These are phyloP conservation scores for Seriola rivoliana DNA, from an alignment of 2,113 vertebrate genomes.

Conservation along the genomic window DNA sequence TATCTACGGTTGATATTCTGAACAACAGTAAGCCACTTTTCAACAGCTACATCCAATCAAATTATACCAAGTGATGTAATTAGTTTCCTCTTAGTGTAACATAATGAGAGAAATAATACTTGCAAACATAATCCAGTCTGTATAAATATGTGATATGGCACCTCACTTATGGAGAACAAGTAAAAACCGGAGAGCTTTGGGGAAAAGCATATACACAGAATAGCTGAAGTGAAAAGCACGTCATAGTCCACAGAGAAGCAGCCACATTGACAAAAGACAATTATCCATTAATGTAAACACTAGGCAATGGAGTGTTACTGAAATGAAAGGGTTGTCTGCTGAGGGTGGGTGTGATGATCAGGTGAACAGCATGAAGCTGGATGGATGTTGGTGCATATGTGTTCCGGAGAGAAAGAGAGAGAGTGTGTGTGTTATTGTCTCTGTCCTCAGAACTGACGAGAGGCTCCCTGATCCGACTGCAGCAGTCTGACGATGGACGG, in stretches of 20 bases:
- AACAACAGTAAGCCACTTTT: slow-evolving; percentile 51
- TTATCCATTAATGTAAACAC: slow-evolving; percentile 72
- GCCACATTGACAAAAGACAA: slow-evolving; percentile 38
- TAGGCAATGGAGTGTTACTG: slow-evolving; percentile 54
- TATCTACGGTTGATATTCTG: slow-evolving; percentile 33
- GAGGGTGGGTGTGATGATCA: neutral
- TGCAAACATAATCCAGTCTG: slow-evolving; percentile 62
- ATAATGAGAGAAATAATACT: slow-evolving; percentile 66
- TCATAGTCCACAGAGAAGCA: slow-evolving; percentile 55
- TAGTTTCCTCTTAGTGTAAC: slow-evolving; percentile 56
- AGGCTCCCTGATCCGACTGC: slow-evolving; percentile 94
- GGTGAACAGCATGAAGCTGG: slow-evolving; percentile 18
- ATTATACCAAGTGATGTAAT: slow-evolving; percentile 48
- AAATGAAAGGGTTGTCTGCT: slow-evolving; percentile 30
- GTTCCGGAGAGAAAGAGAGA: neutral
- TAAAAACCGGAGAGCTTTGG: slow-evolving; percentile 23
- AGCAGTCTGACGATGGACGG: slow-evolving; percentile 96
- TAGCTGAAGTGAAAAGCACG: slow-evolving; percentile 32
- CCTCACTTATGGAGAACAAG: slow-evolving; percentile 46
- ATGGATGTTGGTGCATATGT: slow-evolving; percentile 25
- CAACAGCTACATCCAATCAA: slow-evolving; percentile 20
- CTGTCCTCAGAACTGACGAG: slow-evolving; percentile 88
- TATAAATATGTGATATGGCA: slow-evolving; percentile 83
- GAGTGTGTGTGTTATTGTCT: slow-evolving; percentile 28
- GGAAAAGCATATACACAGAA: slow-evolving; percentile 28